phyloP scores from a whole-genome alignment of 2,888 invertebrate species.

The Drosophila demipolita region DNA sequence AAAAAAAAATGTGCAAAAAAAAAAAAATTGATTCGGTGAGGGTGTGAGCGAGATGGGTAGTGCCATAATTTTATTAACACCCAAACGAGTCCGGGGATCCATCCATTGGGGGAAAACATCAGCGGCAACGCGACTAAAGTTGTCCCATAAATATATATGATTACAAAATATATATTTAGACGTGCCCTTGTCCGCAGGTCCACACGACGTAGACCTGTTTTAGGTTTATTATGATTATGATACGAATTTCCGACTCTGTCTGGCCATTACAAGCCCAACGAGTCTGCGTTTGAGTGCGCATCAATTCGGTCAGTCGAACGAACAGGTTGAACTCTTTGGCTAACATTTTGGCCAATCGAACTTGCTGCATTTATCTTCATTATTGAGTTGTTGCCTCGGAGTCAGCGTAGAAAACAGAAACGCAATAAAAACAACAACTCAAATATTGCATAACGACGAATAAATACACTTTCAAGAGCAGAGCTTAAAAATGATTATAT shows the following conservation, averaged over 20 bases:
- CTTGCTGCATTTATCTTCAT: conserved; percentile 71
- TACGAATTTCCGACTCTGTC: conserved; percentile 67
- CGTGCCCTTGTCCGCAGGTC: conserved; percentile 29
- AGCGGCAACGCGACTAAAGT: conserved; percentile 38
- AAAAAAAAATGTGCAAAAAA: neutral
- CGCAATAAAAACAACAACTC: neutral
- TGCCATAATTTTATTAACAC: conserved; percentile 75
- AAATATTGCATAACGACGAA: neutral
- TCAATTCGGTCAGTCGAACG: conserved; percentile 77
- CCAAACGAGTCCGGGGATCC: conserved; percentile 53
- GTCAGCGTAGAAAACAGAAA: conserved; percentile 11
- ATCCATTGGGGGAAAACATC: conserved; percentile 39
- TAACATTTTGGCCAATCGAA: conserved; percentile 56
- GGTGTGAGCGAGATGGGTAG: conserved; percentile 40
- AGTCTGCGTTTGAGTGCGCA: conserved; percentile 52
- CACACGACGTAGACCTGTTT: conserved; percentile 57
- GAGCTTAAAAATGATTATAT: neutral
- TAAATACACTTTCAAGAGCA: neutral
- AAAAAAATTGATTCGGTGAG: conserved; percentile 19
- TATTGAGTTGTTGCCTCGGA: conserved; percentile 58
- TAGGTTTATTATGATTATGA: conserved; percentile 74
- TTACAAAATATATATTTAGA: conserved; percentile 75
- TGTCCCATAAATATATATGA: conserved; percentile 79
- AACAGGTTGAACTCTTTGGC: conserved; percentile 66
- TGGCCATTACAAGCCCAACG: conserved; percentile 48